A percentile compares a stretch with the other conserved stretches of the same genome.
phyloP scores from a whole-genome alignment of 2,113 vertebrate genomes.

The Scomber colias region DNA sequence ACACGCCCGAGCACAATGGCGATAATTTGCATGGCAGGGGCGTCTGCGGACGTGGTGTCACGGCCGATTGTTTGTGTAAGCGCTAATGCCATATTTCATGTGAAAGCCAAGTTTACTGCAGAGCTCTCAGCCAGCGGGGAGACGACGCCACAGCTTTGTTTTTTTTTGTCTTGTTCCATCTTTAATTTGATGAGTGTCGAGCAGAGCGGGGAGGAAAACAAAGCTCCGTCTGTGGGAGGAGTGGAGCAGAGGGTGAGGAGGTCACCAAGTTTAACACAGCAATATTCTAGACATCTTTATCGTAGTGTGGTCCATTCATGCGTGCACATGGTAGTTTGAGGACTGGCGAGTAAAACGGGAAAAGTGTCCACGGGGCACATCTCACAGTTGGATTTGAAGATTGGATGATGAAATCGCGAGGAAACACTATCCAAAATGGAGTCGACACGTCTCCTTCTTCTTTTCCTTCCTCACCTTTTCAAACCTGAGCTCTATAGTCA shows the following conservation, averaged over 20 bases:
- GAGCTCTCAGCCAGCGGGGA: slow-evolving; percentile 27
- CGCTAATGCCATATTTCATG: slow-evolving; percentile 41
- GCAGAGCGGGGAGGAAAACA: not conserved
- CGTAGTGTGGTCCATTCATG: slow-evolving; percentile 19
- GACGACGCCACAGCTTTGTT: slow-evolving; percentile 13
- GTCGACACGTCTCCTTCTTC: not conserved
- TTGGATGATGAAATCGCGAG: slow-evolving; percentile 76
- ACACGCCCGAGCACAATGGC: not conserved
- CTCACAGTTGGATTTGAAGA: slow-evolving; percentile 57
- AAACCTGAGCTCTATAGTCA: slow-evolving; percentile 45
- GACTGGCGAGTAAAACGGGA: slow-evolving; percentile 43
- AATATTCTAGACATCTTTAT: slow-evolving; percentile 15
- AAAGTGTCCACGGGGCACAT: slow-evolving; percentile 24
- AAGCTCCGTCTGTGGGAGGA: not conserved
- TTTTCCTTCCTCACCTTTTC: slow-evolving; percentile 40
- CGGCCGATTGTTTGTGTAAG: slow-evolving; percentile 29
- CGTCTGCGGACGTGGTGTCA: slow-evolving; percentile 21
- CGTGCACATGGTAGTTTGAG: slow-evolving; percentile 40
- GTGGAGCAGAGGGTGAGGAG: slow-evolving; percentile 2
- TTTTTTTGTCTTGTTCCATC: slow-evolving; percentile 7
- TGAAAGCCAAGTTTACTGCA: slow-evolving; percentile 43
- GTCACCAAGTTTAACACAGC: slow-evolving; percentile 11
- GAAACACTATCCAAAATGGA: slow-evolving; percentile 62
- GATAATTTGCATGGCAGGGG: not conserved
- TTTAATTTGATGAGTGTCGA: slow-evolving; percentile 34